A percentile compares a stretch with the other conserved stretches of the same genome.
phyloP scores from a whole-genome alignment of 2,888 invertebrate species.

The Clepsis dumicolana region DNA sequence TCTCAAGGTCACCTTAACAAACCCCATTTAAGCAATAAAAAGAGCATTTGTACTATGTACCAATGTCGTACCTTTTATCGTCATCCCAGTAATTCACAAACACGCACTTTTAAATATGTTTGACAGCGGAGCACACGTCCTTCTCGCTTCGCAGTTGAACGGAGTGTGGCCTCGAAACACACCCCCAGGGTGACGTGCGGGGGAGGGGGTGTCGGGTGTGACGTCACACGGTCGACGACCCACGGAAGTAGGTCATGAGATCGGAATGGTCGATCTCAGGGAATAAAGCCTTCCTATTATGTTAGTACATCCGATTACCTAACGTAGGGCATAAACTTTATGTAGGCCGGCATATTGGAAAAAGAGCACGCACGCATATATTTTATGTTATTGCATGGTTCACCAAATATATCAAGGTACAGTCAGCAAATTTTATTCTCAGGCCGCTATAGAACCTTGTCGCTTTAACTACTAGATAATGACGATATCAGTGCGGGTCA shows the following conservation, averaged over 20 bases:
- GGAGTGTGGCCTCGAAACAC: conserved; percentile 81
- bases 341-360: conserved; percentile 42
- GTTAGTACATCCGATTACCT: conserved; percentile 48
- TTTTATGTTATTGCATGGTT: conserved; percentile 23
- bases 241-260: conserved; percentile 77
- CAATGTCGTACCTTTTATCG: conserved; percentile 68
- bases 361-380: conserved; percentile 27
- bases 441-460: too few species aligned
- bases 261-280: conserved; percentile 72
- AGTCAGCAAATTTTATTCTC: too few species aligned
- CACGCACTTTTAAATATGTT: conserved; percentile 51
- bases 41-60: background rate
- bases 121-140: conserved; percentile 59
- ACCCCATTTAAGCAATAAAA: background rate
- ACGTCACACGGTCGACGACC: conserved; percentile 84
- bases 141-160: conserved; percentile 60
- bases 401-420: conserved; percentile 12
- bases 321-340: conserved; percentile 42
- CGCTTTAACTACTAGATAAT: too few species aligned
- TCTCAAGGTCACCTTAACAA: conserved; percentile 20
- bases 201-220: conserved; percentile 61
- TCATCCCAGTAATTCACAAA: conserved; percentile 62
- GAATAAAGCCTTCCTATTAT: conserved; percentile 58
- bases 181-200: conserved; percentile 72
- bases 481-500: too few species aligned